Evolutionary conservation across 2,113 vertebrate species (phyloP).

Genomic region (Typhlomys cinereus): DNA sequence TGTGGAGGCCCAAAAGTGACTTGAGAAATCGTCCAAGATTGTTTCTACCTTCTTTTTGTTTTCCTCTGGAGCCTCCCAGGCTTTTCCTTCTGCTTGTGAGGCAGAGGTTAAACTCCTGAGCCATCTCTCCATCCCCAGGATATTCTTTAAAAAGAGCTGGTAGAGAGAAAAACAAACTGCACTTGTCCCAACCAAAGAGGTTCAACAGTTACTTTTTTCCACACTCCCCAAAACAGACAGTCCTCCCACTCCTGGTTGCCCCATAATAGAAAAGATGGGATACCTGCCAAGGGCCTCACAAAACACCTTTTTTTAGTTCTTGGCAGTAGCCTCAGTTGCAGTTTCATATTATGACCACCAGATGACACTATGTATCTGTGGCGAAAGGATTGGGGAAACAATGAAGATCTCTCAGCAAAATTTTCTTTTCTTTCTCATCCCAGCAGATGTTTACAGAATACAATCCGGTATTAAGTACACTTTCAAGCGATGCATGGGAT

Average conservation of each 20-base stretch:
- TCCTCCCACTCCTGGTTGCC: neutral
- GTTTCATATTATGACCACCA: neutral
- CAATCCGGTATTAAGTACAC: too few species aligned
- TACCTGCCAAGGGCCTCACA: neutral
- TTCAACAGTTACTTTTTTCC: neutral
- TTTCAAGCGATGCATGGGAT: neutral
- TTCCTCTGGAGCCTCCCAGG: too few species aligned
- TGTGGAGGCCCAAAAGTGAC: too few species aligned
- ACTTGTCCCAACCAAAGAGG: neutral
- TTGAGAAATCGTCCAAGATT: too few species aligned
- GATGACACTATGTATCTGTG: neutral
- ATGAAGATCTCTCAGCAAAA: neutral
- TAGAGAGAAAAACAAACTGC: neutral
- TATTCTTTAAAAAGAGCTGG: neutral
- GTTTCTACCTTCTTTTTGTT: too few species aligned
- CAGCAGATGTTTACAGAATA: too few species aligned
- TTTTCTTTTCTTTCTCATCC: neutral
- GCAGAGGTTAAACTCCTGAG: too few species aligned
- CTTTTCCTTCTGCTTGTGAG: too few species aligned
- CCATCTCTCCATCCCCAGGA: too few species aligned
- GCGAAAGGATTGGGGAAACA: neutral
- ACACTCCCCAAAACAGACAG: neutral
- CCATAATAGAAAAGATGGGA: neutral
- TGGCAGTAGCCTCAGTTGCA: neutral
- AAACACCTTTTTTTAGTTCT: neutral